phyloP scores from a whole-genome alignment of 2,113 vertebrate species.

The Coryphaenoides rupestris region DNA sequence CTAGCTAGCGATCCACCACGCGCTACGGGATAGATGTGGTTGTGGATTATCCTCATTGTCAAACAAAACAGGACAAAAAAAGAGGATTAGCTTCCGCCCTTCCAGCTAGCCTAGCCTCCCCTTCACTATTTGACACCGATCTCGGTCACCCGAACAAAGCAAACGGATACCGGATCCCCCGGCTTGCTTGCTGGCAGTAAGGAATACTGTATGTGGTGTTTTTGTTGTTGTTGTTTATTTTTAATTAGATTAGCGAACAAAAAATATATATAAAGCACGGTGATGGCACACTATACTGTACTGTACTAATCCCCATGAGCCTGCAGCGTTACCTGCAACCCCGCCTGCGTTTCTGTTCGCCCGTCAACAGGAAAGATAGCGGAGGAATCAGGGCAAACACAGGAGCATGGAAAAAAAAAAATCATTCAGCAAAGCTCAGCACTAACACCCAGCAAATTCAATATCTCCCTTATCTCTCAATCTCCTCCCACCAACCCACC shows the following conservation, averaged over 20 bases:
- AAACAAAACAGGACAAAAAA: slow-evolving; percentile 47
- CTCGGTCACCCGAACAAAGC: slow-evolving; percentile 38
- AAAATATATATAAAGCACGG: not conserved
- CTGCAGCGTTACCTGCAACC: slow-evolving; percentile 51
- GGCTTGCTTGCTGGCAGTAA: slow-evolving; percentile 16
- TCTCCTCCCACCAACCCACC: slow-evolving; percentile 77
- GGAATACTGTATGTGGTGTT: slow-evolving; percentile 35
- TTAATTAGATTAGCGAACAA: slow-evolving; percentile 63
- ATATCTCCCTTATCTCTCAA: slow-evolving; percentile 60
- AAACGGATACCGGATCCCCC: slow-evolving; percentile 37
- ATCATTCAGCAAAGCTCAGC: slow-evolving; percentile 50
- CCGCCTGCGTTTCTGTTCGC: slow-evolving; percentile 39
- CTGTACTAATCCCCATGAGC: slow-evolving; percentile 58
- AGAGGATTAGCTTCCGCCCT: slow-evolving; percentile 60
- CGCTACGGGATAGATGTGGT: slow-evolving; percentile 33
- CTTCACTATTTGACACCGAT: slow-evolving; percentile 60
- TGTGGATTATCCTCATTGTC: slow-evolving; percentile 51
- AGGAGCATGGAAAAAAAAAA: slow-evolving; percentile 28
- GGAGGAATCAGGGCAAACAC: slow-evolving; percentile 58
- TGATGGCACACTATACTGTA: slow-evolving; percentile 49
- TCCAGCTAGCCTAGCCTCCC: slow-evolving; percentile 54
- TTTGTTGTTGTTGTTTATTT: no score
- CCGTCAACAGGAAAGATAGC: slow-evolving; percentile 44
- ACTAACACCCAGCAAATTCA: slow-evolving; percentile 58
- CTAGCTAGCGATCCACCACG: slow-evolving; percentile 20